Conservation (phyloP, 2,888 invertebrate genomes). For the Chaetogeoica ovagalla region DNA sequence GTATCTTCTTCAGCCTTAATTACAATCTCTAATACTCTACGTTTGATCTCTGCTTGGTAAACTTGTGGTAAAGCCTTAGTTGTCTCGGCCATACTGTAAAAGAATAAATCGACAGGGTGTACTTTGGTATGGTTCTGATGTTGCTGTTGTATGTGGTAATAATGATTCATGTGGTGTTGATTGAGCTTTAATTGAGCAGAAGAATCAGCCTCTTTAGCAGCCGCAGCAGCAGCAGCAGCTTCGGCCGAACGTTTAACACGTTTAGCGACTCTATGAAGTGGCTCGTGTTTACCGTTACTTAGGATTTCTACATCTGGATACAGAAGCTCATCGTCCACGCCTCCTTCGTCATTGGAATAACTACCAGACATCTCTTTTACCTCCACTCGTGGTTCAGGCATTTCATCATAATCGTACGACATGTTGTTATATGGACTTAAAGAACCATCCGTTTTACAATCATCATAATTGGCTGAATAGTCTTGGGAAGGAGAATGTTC, state of each 20-base stretch:
- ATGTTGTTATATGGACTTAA: conserved; percentile 45
- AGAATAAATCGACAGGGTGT: conserved; percentile 41
- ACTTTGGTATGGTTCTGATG: conserved; percentile 31
- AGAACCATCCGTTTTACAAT: conserved; percentile 33
- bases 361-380: conserved; percentile 43
- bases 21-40: conserved; percentile 35
- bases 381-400: conserved; percentile 41
- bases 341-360: conserved; percentile 40
- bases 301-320: conserved; percentile 45
- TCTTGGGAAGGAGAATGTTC: conserved; percentile 36
- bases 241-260: conserved; percentile 40
- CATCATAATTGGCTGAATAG: conserved; percentile 29
- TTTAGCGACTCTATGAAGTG: conserved; percentile 35
- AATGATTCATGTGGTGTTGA: conserved; percentile 48
- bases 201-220: conserved; percentile 44
- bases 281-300: conserved; percentile 44
- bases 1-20: conserved; percentile 48
- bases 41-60: conserved; percentile 43
- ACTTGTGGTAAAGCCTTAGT: conserved; percentile 25
- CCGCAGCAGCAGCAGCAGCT: conserved; percentile 41
- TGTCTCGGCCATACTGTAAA: conserved; percentile 49
- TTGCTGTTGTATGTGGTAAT: conserved; percentile 36
- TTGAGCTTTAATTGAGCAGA: conserved; percentile 44
- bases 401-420: conserved; percentile 42
- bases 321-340: conserved; percentile 39